phyloP scores from a whole-genome alignment of 2,113 vertebrate species.

The Pleuronectes platessa region DNA sequence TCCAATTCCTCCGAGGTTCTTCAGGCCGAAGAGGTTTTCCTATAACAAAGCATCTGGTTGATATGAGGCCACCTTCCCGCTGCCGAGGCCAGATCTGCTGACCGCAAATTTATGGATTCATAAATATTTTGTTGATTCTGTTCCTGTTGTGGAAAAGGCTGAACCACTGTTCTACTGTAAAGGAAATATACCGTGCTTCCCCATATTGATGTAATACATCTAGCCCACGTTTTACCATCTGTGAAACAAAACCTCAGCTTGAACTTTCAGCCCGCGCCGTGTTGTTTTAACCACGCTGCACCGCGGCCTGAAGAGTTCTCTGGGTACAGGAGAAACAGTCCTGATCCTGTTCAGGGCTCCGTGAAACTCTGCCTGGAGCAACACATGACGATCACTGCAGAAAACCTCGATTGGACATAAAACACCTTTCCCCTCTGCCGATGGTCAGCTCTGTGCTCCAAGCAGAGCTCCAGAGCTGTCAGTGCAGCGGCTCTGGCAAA shows the following conservation, averaged over 20 bases:
- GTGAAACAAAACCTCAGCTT: constrained; percentile 57
- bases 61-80: constrained; percentile 51
- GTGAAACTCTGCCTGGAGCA: constrained; percentile 19
- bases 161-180: constrained; percentile 40
- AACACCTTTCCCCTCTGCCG: background rate
- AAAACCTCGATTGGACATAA: constrained; percentile 25
- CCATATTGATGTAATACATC: constrained; percentile 58
- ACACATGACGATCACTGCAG: constrained; percentile 34
- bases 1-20: constrained; percentile 73
- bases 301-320: constrained; percentile 18
- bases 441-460: constrained; percentile 23
- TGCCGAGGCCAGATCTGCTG: constrained; percentile 56
- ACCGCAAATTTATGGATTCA: constrained; percentile 61
- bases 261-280: constrained; percentile 16
- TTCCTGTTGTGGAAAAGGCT: constrained; percentile 57
- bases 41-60: constrained; percentile 76
- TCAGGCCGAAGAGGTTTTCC: constrained; percentile 73
- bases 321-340: constrained; percentile 6
- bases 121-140: constrained; percentile 52
- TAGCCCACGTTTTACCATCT: constrained; percentile 55
- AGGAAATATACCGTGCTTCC: constrained; percentile 22
- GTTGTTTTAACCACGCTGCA: constrained; percentile 6
- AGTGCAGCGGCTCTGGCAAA: constrained; percentile 64
- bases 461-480: constrained; percentile 51
- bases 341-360: constrained; percentile 11